These are phyloP conservation scores for Dicerorhinus sumatrensis DNA, from an alignment of 2,113 vertebrate genomes.

Conservation along the genomic window DNA sequence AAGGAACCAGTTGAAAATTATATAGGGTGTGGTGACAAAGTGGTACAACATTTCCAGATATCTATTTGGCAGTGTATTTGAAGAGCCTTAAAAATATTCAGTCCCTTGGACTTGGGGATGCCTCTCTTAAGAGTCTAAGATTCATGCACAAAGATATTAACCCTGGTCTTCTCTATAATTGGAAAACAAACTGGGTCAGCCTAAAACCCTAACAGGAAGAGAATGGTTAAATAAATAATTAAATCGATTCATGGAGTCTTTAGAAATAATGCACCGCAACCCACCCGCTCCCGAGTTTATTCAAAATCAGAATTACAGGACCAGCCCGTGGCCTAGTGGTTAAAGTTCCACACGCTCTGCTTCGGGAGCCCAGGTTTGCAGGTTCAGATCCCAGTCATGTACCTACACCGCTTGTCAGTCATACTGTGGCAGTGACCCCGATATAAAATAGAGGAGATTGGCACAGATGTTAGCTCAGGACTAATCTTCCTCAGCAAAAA, in stretches of 20 bases:
- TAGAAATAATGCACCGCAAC: background rate
- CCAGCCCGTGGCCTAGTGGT: too few species aligned
- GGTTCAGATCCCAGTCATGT: too few species aligned
- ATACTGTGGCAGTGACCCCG: too few species aligned
- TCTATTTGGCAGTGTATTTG: background rate
- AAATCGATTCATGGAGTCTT: background rate
- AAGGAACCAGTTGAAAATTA: background rate
- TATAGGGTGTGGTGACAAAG: background rate
- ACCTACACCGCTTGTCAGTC: too few species aligned
- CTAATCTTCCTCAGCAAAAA: too few species aligned
- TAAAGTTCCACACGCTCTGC: too few species aligned
- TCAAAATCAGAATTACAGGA: background rate
- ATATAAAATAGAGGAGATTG: too few species aligned
- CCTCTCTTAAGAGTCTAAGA: background rate
- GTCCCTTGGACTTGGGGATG: background rate
- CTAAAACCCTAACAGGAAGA: background rate
- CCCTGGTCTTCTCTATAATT: background rate
- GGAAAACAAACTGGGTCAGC: background rate
- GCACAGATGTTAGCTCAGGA: too few species aligned
- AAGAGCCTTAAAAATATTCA: background rate
- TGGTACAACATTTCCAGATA: background rate
- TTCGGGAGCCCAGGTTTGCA: too few species aligned
- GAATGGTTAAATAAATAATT: background rate
- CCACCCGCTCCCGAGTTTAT: background rate
- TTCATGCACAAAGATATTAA: background rate